phyloP scores from a whole-genome alignment of 2,888 invertebrate species.

The Vanessa cardui region DNA sequence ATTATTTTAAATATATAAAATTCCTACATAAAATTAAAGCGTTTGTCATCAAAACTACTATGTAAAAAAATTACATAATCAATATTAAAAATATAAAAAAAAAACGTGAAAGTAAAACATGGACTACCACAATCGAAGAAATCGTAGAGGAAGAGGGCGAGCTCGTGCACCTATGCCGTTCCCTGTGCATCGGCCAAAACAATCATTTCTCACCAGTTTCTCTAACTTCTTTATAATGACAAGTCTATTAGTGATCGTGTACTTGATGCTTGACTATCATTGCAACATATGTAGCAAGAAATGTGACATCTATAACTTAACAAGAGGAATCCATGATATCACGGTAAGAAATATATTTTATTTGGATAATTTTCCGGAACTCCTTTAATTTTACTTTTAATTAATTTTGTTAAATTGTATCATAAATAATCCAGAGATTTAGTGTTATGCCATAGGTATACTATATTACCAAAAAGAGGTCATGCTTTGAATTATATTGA shows the following conservation, averaged over 20 bases:
- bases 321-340: conserved; percentile 60
- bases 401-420: too few relatives aligned
- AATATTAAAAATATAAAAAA: not conserved
- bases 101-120: conserved; percentile 45
- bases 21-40: too few relatives aligned
- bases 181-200: conserved; percentile 41
- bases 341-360: conserved; percentile 50
- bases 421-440: too few relatives aligned
- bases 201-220: conserved; percentile 49
- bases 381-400: too few relatives aligned
- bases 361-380: too few relatives aligned
- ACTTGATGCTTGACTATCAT: conserved; percentile 63
- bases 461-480: too few relatives aligned
- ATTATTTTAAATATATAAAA: too few relatives aligned
- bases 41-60: too few relatives aligned
- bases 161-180: conserved; percentile 20
- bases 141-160: conserved; percentile 52
- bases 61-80: too few relatives aligned
- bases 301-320: conserved; percentile 53
- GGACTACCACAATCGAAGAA: conserved; percentile 57
- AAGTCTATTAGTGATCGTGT: conserved; percentile 57
- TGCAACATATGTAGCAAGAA: conserved; percentile 55
- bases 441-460: too few relatives aligned
- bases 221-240: conserved; percentile 57
- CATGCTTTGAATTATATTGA: too few relatives aligned